Percentiles rank a stretch among this genome's conserved stretches.
These are phyloP conservation scores for Microcebus murinus DNA, from an alignment of 2,113 vertebrate species.

Conservation along the genomic window DNA sequence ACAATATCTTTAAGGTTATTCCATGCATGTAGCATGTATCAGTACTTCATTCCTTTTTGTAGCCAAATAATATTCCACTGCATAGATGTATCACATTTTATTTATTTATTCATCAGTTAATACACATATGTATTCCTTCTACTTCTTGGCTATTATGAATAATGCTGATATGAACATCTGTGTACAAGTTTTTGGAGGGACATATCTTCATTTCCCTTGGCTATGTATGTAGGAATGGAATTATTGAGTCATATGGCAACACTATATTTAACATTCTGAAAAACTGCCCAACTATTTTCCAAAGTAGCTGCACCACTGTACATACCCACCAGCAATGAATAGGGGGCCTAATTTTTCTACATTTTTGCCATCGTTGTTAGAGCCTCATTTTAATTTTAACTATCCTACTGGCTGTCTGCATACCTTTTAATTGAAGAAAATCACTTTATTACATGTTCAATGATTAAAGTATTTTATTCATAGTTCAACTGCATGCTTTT, in stretches of 20 bases:
- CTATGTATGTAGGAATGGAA: not conserved
- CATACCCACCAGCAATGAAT: not conserved
- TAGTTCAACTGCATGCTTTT: not conserved
- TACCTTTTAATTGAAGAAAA: conserved; percentile 24
- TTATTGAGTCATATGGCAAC: not conserved
- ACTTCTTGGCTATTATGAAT: not conserved
- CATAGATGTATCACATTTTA: not conserved
- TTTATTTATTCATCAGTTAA: not conserved
- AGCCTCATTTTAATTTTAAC: not conserved
- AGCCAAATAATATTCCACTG: not conserved
- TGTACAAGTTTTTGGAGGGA: not conserved
- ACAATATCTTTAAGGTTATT: not conserved
- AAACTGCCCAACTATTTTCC: not conserved
- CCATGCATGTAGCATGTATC: not conserved
- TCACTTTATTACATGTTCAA: not conserved
- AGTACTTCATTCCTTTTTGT: not conserved
- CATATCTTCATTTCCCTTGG: not conserved
- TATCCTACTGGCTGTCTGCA: not conserved
- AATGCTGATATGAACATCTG: not conserved
- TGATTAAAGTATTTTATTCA: not conserved
- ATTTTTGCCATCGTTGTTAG: not conserved
- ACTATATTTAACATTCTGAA: not conserved
- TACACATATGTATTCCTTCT: not conserved
- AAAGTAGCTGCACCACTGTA: not conserved
- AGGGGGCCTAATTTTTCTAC: not conserved